A percentile compares a stretch with the other conserved stretches of the same genome.
phyloP scores from a whole-genome alignment of 2,797 vertebrate genomes.

The Lepus oiostolus region DNA sequence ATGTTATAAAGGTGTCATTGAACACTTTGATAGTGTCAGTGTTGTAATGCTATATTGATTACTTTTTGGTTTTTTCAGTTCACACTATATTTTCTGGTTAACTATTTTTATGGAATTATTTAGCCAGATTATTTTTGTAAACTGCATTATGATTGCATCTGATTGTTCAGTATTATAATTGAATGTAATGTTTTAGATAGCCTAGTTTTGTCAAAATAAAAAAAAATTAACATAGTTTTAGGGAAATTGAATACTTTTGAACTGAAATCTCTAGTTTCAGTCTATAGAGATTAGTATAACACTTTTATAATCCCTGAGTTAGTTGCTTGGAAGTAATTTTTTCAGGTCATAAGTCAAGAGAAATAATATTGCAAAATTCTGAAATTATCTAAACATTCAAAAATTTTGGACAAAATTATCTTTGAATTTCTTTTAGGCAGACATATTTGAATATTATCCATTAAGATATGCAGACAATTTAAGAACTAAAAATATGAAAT shows the following conservation, averaged over 20 bases:
- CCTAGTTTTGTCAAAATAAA: neutral
- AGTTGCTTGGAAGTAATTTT: neutral
- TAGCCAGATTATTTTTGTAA: neutral
- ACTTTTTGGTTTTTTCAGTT: neutral
- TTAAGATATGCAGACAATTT: neutral
- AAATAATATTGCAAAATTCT: neutral
- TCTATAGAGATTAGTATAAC: neutral
- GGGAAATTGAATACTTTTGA: slow-evolving; percentile 14
- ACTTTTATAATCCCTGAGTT: neutral
- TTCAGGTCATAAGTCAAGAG: neutral
- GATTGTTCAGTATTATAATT: neutral
- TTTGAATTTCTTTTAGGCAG: neutral
- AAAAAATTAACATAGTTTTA: neutral
- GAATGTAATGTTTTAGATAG: neutral
- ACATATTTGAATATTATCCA: slow-evolving; percentile 27
- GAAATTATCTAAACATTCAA: slow-evolving; percentile 14
- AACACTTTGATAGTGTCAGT: neutral
- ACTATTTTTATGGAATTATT: slow-evolving; percentile 11
- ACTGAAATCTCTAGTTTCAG: slow-evolving; percentile 8
- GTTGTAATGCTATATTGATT: neutral
- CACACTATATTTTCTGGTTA: neutral
- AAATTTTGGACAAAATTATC: neutral
- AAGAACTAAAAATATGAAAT: slow-evolving; percentile 29
- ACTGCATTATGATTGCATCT: neutral
- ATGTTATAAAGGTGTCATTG: neutral